These are phyloP conservation scores for Kryphioiulus occultus DNA, from an alignment of 2,888 invertebrate species.

Conservation along the genomic window DNA sequence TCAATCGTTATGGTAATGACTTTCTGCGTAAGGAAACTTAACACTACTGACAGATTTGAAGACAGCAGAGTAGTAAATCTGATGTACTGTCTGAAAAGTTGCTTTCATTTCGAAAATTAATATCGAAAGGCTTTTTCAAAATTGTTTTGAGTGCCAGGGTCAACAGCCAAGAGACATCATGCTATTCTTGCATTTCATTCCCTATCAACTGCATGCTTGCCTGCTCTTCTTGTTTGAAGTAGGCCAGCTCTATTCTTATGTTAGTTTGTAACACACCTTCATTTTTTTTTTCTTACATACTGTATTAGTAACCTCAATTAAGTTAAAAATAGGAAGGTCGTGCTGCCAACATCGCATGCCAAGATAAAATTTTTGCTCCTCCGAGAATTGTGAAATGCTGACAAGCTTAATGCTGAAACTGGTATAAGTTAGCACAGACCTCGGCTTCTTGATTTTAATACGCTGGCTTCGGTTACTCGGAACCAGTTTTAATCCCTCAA, in stretches of 20 bases:
- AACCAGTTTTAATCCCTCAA: too few species aligned
- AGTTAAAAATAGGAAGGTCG: neutral
- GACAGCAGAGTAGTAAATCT: too few species aligned
- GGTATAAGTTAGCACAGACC: neutral
- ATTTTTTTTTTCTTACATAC: neutral
- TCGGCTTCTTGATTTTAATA: too few species aligned
- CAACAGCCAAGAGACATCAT: too few species aligned
- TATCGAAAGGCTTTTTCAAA: too few species aligned
- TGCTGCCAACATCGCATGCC: neutral
- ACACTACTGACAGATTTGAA: too few species aligned
- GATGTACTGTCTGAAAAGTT: too few species aligned
- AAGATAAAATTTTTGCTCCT: neutral
- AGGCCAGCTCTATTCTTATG: neutral
- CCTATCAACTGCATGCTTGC: neutral
- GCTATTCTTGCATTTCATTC: too few species aligned
- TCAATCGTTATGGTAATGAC: too few species aligned
- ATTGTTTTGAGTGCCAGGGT: too few species aligned
- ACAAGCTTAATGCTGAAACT: neutral
- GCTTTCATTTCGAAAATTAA: too few species aligned
- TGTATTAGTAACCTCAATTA: constrained; percentile 24
- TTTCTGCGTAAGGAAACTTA: neutral
- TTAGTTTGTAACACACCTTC: neutral
- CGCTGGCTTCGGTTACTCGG: too few species aligned
- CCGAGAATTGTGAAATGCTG: neutral
- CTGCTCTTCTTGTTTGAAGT: neutral